These are phyloP conservation scores for Schmidtea mediterranea DNA, from an alignment of 1,140 invertebrate species.

Conservation along the genomic window DNA sequence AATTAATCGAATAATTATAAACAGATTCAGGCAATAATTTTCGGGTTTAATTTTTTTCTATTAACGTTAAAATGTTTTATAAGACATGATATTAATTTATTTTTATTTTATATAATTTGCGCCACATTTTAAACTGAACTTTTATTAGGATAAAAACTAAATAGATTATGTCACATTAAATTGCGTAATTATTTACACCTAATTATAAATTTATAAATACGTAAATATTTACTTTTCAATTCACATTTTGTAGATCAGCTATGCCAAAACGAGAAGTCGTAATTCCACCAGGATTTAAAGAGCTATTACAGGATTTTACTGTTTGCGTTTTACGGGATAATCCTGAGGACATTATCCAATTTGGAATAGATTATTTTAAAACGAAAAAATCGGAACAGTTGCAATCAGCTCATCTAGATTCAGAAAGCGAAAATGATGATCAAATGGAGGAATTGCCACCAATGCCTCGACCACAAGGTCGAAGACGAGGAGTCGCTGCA, in stretches of 20 bases:
- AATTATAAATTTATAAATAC: no score
- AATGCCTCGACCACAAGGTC: neutral
- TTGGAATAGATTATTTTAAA: conserved; percentile 65
- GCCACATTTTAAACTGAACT: no score
- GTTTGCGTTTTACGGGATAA: conserved; percentile 68
- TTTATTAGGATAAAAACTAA: no score
- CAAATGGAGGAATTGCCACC: neutral
- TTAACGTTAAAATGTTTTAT: no score
- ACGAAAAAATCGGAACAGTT: conserved; percentile 25
- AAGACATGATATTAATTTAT: no score
- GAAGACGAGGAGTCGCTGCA: neutral
- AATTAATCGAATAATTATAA: no score
- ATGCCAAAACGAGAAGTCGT: conserved; percentile 12
- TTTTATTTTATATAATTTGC: no score
- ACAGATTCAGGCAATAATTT: no score
- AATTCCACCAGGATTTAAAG: conserved; percentile 57
- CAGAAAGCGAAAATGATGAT: neutral
- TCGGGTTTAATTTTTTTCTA: no score
- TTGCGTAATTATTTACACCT: no score
- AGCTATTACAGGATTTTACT: conserved; percentile 70
- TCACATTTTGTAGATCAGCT: neutral
- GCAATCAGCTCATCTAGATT: neutral
- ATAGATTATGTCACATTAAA: no score
- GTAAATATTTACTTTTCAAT: neutral
- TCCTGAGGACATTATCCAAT: conserved; percentile 58